Evolutionary conservation across 2,888 invertebrate species (phyloP), one percentile per base, ranked within the genome.

Genomic region (Cephus runcator): DNA sequence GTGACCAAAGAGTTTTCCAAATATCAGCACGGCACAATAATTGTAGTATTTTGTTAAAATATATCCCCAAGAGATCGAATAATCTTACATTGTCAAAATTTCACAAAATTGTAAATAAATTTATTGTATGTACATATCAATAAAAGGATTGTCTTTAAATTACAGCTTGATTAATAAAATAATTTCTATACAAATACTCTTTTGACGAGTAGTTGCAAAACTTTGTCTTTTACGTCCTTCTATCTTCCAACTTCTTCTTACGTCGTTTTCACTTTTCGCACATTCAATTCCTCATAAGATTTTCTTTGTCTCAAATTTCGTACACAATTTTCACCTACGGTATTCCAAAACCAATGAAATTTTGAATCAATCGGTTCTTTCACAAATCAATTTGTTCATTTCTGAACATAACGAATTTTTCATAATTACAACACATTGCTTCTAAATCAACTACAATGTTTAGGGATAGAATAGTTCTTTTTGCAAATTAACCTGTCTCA

Each of bases 61-160:
- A 75, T 68, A 71, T 74, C 76, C 76, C 77, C 83, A 56, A 79
- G 85, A 85, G 80, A 81, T 81, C 82, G 82, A 85, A 82, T 79
- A 83, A 81, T 69, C 80, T 83, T 84, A 83, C 81, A 84, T 81
- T 82, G 83, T 86, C 83, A 79, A 86, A 84, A 81, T 86, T 85
- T 83, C 81, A 81, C 84, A 86, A 85, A 86, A 88, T 88, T 90
- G 90, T 90, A 90, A 90, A 90, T 90, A 90, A 88, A 86, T 86
- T 89, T 83, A 88, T 87, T 90, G 89, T 90, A 90, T 90, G 90
- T 90, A 90, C 90, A 90, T 90, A 90, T 90, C 90, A 90, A 90
- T 90, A 90, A 90, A 90, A 87, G 85, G 78, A 90, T 88, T 87
- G 88, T 90, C 89, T 86, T 87, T 85, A 80, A 83, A 80, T 73